Evolutionary conservation across 64 coral and sea anemone species (phyloP), one percentile per base, ranked within the genome.

Genomic region (Montipora sp.): DNA sequence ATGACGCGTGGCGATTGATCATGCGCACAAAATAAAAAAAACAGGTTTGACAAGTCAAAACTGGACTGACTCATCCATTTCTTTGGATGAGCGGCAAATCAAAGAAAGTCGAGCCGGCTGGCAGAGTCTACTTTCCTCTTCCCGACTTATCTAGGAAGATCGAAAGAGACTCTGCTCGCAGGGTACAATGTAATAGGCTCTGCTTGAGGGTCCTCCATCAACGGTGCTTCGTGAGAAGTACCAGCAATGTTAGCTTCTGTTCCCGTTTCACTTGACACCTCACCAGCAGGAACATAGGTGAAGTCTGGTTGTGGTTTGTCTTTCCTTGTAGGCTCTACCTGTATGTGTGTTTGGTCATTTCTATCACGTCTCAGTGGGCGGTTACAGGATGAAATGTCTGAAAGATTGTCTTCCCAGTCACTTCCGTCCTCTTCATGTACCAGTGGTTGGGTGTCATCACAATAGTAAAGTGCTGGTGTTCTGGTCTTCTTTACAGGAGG

Each of bases 301-400:
- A 59, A 4, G 58, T 82, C 58, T 82, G 80, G 80, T 63, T 82
- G 24, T 66, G 50, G 48, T 59, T 6, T 53, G 70, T 70, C 48
- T 51, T 73, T 69, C 10, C 83, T 73, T 75, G 63, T 51, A 73
- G 70, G 57, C 63, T 87, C 24, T 51, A 22, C 83, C 18, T 87
- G 65, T 23, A 73, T 57, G 47, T 73, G 83, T 13, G 21, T 22
- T 73, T 21, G 51, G 51, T 53, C 51, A 53, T 53, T 53, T 53
- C 0, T 5, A 8, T 49, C 18, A 75, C 51, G 24, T 87, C 36
- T 46, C 9, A 8, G 83, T 11, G 49, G 49, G 5, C 2, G 18
- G 46, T 75, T 48, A 49, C 36, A 19, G 18, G 0, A 10, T 75
- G 83, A 70, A 22, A 49, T 73, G 47, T 72, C 46, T 12, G 50